These are phyloP conservation scores for Tautogolabrus adspersus DNA, from an alignment of 2,113 vertebrate species.

Conservation along the genomic window DNA sequence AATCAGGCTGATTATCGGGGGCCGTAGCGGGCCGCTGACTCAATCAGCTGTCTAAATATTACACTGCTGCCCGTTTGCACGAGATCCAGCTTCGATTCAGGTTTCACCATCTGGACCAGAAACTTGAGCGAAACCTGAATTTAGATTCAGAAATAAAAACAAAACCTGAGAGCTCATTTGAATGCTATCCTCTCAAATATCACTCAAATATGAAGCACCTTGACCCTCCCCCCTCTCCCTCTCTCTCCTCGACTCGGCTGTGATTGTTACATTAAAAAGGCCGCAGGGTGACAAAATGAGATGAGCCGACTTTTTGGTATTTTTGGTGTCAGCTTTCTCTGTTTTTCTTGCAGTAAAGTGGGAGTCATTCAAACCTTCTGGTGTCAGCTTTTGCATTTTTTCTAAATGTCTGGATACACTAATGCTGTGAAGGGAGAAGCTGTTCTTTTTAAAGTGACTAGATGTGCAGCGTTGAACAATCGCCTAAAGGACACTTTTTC, in stretches of 20 bases:
- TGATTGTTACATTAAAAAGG: conserved; percentile 53
- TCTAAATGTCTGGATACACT: conserved; percentile 1
- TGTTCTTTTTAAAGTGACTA: conserved; percentile 53
- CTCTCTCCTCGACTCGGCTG: conserved; percentile 37
- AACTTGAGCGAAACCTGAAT: conserved; percentile 48
- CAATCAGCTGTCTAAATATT: conserved; percentile 81
- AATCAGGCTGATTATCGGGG: conserved; percentile 71
- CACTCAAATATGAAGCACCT: conserved; percentile 37
- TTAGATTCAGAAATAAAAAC: conserved; percentile 67
- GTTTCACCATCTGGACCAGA: conserved; percentile 76
- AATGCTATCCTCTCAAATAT: conserved; percentile 15
- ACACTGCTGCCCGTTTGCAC: conserved; percentile 54
- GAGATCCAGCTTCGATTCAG: conserved; percentile 57
- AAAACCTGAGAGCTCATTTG: conserved; percentile 58
- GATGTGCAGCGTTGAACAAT: conserved; percentile 60
- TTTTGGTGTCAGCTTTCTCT: conserved; percentile 55
- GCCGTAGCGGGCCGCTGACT: conserved; percentile 55
- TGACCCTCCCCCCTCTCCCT: background rate
- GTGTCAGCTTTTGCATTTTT: background rate
- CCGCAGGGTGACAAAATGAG: conserved; percentile 38
- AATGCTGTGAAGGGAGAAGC: conserved; percentile 52
- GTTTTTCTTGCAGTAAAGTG: conserved; percentile 21
- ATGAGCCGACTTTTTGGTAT: conserved; percentile 38
- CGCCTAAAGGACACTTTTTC: background rate
- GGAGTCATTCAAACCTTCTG: conserved; percentile 3